A percentile compares a stretch with the other conserved stretches of the same genome.
These are phyloP conservation scores for Drosophila algonquin DNA, from an alignment of 2,888 invertebrate species.

Conservation along the genomic window DNA sequence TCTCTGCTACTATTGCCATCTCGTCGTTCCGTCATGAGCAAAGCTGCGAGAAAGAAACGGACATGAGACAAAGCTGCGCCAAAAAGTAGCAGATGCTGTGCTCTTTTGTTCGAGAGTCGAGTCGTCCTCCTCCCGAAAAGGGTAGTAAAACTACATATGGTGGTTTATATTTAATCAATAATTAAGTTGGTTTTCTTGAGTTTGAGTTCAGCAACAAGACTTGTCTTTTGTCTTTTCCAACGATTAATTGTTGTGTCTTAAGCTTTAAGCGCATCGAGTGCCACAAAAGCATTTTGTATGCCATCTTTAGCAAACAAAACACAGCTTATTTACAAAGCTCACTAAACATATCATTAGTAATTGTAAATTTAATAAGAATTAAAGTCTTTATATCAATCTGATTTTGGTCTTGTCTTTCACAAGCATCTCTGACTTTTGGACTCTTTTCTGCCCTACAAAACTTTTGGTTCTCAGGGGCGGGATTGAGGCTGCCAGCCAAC, in stretches of 20 bases:
- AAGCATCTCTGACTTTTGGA: background rate
- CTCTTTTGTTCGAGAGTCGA: background rate
- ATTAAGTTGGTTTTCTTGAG: background rate
- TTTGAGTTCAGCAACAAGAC: constrained; percentile 4
- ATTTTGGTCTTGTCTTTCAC: background rate
- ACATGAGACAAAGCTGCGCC: constrained; percentile 21
- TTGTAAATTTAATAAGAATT: too few species aligned
- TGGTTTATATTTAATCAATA: background rate
- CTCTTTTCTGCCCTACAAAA: background rate
- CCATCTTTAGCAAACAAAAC: constrained; percentile 22
- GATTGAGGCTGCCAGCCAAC: background rate
- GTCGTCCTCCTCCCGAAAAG: background rate
- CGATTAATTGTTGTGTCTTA: constrained; percentile 40
- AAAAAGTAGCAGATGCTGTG: constrained; percentile 22
- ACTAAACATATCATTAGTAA: background rate
- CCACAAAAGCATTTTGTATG: constrained; percentile 58
- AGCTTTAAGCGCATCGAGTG: constrained; percentile 69
- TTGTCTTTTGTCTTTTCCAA: constrained; percentile 13
- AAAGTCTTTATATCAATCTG: background rate
- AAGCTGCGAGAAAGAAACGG: constrained; percentile 23
- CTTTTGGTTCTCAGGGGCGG: constrained; percentile 20
- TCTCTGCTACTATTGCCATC: constrained; percentile 25
- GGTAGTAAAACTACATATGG: background rate
- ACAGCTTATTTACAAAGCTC: constrained; percentile 36
- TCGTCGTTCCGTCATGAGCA: constrained; percentile 11